Evolutionary conservation across 1,140 invertebrate species (phyloP).

Genomic region (Dufourea novaeangliae): DNA sequence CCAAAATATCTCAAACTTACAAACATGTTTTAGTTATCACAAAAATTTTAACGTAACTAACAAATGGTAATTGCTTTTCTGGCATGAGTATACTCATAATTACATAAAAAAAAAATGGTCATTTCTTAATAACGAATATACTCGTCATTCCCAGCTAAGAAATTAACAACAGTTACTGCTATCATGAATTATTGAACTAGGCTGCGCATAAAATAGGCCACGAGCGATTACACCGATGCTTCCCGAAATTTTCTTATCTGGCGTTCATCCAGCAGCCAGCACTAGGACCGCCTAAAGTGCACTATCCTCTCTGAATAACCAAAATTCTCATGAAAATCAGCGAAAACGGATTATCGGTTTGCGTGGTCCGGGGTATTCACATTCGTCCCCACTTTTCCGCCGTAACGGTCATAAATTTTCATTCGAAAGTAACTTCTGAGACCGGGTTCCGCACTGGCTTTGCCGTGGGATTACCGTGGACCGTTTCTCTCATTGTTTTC

Average conservation of each 20-base stretch:
- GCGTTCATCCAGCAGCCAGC: background rate
- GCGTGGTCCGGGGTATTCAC: background rate
- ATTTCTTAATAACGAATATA: too few species aligned
- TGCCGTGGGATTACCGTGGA: slow-evolving; percentile 38
- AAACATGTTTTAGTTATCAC: too few species aligned
- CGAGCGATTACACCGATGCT: background rate
- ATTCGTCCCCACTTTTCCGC: slow-evolving; percentile 13
- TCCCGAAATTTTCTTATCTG: background rate
- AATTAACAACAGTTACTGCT: too few species aligned
- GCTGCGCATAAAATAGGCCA: background rate
- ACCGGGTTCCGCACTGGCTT: background rate
- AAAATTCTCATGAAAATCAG: background rate
- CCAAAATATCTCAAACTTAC: too few species aligned
- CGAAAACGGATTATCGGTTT: slow-evolving; percentile 11
- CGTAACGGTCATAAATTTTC: slow-evolving; percentile 33
- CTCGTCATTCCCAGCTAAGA: too few species aligned
- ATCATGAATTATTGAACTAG: too few species aligned
- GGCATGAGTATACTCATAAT: too few species aligned
- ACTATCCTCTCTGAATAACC: background rate
- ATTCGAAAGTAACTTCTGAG: slow-evolving; percentile 29
- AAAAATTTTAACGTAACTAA: too few species aligned
- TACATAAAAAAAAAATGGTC: too few species aligned
- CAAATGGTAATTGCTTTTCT: too few species aligned
- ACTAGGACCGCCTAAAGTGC: background rate
- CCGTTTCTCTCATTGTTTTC: slow-evolving; percentile 55